Conservation (phyloP, 2,797 vertebrate genomes). For the Spea hammondii region DNA sequence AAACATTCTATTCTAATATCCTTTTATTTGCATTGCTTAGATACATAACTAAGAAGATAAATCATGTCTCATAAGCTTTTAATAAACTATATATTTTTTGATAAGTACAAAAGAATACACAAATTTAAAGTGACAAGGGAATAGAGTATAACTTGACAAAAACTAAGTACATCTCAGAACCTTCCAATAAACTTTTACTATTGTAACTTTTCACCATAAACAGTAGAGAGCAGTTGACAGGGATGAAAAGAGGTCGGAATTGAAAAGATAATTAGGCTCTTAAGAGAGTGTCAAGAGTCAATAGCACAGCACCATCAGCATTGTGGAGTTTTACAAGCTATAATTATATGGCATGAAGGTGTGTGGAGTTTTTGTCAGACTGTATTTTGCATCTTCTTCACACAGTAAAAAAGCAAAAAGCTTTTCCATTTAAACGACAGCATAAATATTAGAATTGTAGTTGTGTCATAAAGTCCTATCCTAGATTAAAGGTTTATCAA, state of each 20-base stretch:
- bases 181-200: constrained; percentile 43
- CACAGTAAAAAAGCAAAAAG: constrained; percentile 60
- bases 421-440: constrained; percentile 55
- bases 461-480: constrained; percentile 34
- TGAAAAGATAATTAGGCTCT: constrained; percentile 85
- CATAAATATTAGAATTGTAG: constrained; percentile 43
- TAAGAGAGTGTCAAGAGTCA: constrained; percentile 81
- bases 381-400: constrained; percentile 68
- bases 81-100: too few relatives aligned
- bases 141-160: too few relatives aligned
- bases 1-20: too few relatives aligned
- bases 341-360: constrained; percentile 83
- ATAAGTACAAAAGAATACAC: too few relatives aligned
- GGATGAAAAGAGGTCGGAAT: constrained; percentile 74
- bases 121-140: too few relatives aligned
- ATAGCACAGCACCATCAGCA: constrained; percentile 79
- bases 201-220: constrained; percentile 67
- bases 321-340: constrained; percentile 72
- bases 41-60: too few relatives aligned
- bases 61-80: too few relatives aligned
- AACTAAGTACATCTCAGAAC: too few relatives aligned
- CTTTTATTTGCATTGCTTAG: too few relatives aligned
- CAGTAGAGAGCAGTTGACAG: constrained; percentile 78
- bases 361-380: constrained; percentile 76
- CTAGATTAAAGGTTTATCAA: constrained; percentile 12